Base-by-base conservation (phyloP, 2,113 vertebrate species). In the Megaceryle torquata region DNA sequence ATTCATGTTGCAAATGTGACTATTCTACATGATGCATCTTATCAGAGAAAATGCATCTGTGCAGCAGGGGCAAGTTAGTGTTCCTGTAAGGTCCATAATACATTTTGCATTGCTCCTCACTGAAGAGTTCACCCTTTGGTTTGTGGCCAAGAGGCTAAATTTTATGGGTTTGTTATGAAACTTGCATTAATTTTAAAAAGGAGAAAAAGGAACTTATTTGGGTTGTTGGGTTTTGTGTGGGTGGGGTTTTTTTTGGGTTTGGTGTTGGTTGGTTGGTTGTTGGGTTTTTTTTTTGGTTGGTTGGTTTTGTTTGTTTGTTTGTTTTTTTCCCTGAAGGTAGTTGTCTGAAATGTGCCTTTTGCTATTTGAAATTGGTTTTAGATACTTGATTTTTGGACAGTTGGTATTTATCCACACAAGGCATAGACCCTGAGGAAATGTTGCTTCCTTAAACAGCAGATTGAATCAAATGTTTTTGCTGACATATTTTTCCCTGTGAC, bases 391-490 rank as follows among this genome's bases (percentile, higher is more conserved):
- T 93, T 95, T 79, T 90, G 88, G 93, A 76, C 93, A 96, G 86
- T 93, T 96, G 96, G 90, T 96, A 95, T 94, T 96, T 91, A 94
- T 82, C 77, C 65, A 82, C 77, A 79, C 67, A 65, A 91, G 57
- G 14, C 92, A 57, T 51, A 74, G 16, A 68, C 86, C 83, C 88
- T 39, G 59, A 93, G 92, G 92, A 93, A 89, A 94, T 77, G 67
- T 87, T 86, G 61, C 78, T 96, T 93, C 91, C 82, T 95, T 91
- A 61, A 91, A 70, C 74, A 85, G 77, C 95, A 93, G 86, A 95
- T 95, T 95, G 88, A 92, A 95, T 93, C 95, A 92, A 94, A 96
- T 86, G 84, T 93, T 96, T 94, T 88, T 96, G 90, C 95, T 96
- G 93, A 95, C 96, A 92, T 96, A 82, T 94, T 96, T 96, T 93